Conservation (phyloP, 2,113 vertebrate genomes). For the Anthoscopus minutus region DNA sequence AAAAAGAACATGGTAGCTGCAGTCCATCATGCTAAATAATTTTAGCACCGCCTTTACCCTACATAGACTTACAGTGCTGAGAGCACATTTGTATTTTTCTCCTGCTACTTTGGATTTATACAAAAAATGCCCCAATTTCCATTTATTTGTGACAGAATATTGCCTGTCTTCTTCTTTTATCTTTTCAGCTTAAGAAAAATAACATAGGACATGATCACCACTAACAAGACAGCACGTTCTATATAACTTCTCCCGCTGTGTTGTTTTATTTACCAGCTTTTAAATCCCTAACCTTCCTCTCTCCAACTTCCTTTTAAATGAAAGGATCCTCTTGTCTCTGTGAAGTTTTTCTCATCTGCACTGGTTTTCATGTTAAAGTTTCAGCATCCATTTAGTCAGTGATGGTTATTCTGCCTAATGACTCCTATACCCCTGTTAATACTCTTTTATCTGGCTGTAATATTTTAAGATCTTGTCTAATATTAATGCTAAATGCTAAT, state of each 20-base stretch:
- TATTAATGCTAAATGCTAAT: conserved; percentile 57
- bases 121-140: conserved; percentile 26
- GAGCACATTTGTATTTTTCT: neutral
- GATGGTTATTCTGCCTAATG: conserved; percentile 45
- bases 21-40: neutral
- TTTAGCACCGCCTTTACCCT: conserved; percentile 4
- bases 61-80: neutral
- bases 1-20: neutral
- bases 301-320: conserved; percentile 59
- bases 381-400: conserved; percentile 40
- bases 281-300: conserved; percentile 58
- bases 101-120: conserved; percentile 21
- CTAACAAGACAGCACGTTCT: conserved; percentile 48
- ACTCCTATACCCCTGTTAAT: conserved; percentile 47
- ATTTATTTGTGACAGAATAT: conserved; percentile 46
- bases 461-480: conserved; percentile 56
- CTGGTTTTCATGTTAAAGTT: conserved; percentile 45
- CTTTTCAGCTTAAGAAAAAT: conserved; percentile 50
- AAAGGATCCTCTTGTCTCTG: conserved; percentile 50
- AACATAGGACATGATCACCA: conserved; percentile 23
- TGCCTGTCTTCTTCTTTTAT: conserved; percentile 47
- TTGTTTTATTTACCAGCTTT: conserved; percentile 67
- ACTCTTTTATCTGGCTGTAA: conserved; percentile 51
- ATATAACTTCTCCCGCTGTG: conserved; percentile 24
- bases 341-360: conserved; percentile 42